Evolutionary conservation across 2,113 vertebrate genomes (phyloP).

Genomic region (Carettochelys insculpta): DNA sequence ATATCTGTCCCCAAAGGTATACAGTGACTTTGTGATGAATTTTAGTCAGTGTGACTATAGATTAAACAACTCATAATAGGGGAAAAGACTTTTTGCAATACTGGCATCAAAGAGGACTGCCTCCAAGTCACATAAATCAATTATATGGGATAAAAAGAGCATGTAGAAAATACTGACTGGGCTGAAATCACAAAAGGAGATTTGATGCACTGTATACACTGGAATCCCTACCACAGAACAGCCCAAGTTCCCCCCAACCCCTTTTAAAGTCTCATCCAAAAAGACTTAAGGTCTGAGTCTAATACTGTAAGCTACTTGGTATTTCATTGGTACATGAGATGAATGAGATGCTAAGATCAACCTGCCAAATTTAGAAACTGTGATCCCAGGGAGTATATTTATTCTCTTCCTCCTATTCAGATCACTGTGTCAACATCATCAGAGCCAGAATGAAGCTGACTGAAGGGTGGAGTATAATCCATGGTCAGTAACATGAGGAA

Average conservation of each 20-base stretch:
- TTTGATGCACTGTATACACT: not conserved
- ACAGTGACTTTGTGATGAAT: not conserved
- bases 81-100: not conserved
- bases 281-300: not conserved
- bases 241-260: not conserved
- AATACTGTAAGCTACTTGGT: not conserved
- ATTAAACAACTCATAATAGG: not conserved
- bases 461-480: not conserved
- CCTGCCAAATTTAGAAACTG: not conserved
- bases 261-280: not conserved
- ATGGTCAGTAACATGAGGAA: not conserved
- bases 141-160: not conserved
- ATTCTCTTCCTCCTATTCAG: not conserved
- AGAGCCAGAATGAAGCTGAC: not conserved
- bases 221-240: not conserved
- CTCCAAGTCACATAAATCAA: not conserved
- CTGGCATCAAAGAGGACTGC: not conserved
- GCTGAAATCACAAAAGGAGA: not conserved
- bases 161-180: not conserved
- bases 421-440: not conserved
- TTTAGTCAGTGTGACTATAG: not conserved
- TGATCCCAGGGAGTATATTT: not conserved
- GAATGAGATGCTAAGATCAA: not conserved
- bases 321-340: not conserved
- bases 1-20: not conserved